phyloP scores from a whole-genome alignment of 2,113 vertebrate species.

The Sturnus vulgaris region DNA sequence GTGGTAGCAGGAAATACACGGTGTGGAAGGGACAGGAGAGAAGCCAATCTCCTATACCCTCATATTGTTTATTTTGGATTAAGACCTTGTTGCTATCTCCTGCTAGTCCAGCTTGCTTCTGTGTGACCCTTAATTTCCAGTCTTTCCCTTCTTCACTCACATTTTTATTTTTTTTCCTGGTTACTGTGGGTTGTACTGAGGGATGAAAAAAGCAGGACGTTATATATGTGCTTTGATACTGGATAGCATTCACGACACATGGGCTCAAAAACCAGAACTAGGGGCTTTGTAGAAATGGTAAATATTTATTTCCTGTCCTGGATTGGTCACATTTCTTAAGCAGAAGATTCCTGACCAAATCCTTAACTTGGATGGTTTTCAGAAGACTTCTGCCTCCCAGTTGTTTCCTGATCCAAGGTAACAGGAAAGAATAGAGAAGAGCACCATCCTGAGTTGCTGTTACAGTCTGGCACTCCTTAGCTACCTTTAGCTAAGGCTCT shows the following conservation, averaged over 20 bases:
- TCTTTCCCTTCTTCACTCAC: not conserved
- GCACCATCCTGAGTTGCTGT: not conserved
- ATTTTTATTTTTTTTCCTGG: not conserved
- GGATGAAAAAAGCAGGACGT: not conserved
- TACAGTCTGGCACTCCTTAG: not conserved
- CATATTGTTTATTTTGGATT: not conserved
- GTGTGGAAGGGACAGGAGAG: not conserved
- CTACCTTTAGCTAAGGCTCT: not conserved
- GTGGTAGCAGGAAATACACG: not conserved
- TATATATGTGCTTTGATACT: fast-evolving
- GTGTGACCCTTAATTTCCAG: not conserved
- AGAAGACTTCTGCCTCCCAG: not conserved
- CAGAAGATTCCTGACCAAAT: not conserved
- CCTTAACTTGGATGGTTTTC: not conserved
- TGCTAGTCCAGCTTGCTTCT: not conserved
- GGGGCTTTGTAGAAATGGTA: not conserved
- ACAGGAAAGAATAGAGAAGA: not conserved
- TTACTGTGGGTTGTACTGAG: not conserved
- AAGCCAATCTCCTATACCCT: not conserved
- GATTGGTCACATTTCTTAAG: not conserved
- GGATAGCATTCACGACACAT: not conserved
- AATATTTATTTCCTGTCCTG: not conserved
- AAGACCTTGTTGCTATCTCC: not conserved
- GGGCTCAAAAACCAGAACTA: not conserved
- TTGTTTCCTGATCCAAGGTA: not conserved